phyloP scores from a whole-genome alignment of 2,113 vertebrate genomes.

The Excalfactoria chinensis region DNA sequence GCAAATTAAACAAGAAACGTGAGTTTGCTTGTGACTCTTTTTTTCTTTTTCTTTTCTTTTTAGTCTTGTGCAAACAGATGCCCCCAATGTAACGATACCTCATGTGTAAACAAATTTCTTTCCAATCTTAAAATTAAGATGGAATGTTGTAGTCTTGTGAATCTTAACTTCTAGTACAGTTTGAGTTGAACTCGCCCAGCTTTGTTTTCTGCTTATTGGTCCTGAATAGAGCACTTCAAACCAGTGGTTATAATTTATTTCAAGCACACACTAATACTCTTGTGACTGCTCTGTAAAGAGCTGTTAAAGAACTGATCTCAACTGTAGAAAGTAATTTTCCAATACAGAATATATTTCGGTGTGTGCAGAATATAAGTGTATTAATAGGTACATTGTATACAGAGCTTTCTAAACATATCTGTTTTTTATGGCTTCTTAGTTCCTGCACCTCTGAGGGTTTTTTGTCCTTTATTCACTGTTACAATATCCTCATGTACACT shows the following conservation, averaged over 20 bases:
- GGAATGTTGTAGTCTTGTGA: constrained; percentile 22
- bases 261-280: neutral
- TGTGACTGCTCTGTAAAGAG: neutral
- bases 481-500: neutral
- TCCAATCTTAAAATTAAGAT: constrained; percentile 66
- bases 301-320: constrained; percentile 19
- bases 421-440: neutral
- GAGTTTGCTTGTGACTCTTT: constrained; percentile 35
- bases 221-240: neutral
- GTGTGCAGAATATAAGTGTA: neutral
- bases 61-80: neutral
- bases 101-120: constrained; percentile 30
- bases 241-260: constrained; percentile 32
- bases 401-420: neutral
- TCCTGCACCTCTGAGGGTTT: neutral
- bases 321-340: neutral
- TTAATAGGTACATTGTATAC: neutral
- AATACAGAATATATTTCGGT: neutral
- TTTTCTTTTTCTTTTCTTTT: neutral
- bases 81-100: constrained; percentile 32
- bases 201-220: neutral
- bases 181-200: neutral
- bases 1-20: constrained; percentile 32
- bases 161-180: neutral
- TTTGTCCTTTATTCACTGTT: neutral